Evolutionary conservation across 1,140 invertebrate genomes (phyloP).

Genomic region (Trypoxylus dichotomus): DNA sequence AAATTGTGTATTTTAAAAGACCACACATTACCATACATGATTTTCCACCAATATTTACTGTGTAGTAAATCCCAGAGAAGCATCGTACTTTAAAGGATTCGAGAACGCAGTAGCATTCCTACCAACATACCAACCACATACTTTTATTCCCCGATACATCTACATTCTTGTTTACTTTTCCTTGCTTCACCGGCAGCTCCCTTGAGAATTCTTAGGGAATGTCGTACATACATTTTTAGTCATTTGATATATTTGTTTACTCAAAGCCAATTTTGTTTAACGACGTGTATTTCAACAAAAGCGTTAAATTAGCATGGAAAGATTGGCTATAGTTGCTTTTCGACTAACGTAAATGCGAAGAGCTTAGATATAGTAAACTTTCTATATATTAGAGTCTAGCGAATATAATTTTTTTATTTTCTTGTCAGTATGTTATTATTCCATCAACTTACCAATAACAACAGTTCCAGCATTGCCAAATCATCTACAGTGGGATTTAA

Average conservation of each 20-base stretch:
- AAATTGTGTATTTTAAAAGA: neutral
- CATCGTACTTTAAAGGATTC: neutral
- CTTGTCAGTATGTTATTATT: too few relatives aligned
- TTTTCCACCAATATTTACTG: neutral
- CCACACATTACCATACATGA: neutral
- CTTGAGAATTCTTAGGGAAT: neutral
- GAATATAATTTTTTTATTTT: too few relatives aligned
- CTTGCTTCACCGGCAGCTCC: neutral
- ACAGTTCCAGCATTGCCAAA: too few relatives aligned
- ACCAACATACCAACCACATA: neutral
- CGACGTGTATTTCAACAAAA: neutral
- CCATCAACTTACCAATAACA: too few relatives aligned
- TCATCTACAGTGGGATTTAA: too few relatives aligned
- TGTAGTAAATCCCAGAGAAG: neutral
- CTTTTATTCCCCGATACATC: neutral
- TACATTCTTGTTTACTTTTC: neutral
- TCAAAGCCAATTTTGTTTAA: neutral
- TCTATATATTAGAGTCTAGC: too few relatives aligned
- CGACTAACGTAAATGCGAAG: too few relatives aligned
- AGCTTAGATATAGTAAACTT: too few relatives aligned
- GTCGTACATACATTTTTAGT: neutral
- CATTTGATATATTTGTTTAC: neutral
- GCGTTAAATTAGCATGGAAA: too few relatives aligned
- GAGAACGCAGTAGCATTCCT: neutral
- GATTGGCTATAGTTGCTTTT: too few relatives aligned